Evolutionary conservation across 2,113 vertebrate species (phyloP).

Genomic region (Arvicanthis niloticus): DNA sequence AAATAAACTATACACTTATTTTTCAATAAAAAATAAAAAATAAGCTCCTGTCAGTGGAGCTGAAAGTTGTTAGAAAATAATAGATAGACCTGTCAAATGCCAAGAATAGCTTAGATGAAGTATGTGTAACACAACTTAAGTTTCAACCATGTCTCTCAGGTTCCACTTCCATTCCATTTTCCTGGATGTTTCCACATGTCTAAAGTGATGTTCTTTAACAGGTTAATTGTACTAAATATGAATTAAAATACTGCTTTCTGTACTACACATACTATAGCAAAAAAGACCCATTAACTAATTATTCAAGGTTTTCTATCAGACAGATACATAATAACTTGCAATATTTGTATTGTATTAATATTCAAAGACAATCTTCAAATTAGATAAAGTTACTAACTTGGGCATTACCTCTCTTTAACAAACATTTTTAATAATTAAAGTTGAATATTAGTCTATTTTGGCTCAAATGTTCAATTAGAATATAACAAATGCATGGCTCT

Average conservation of each 20-base stretch:
- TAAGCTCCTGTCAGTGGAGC: neutral
- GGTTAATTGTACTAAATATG: neutral
- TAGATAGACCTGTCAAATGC: neutral
- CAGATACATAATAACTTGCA: neutral
- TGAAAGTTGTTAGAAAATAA: neutral
- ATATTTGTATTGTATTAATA: neutral
- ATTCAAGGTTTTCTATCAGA: neutral
- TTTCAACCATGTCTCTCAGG: neutral
- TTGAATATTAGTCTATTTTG: neutral
- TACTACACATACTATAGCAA: neutral
- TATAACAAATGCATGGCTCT: neutral
- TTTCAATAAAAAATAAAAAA: too few relatives aligned
- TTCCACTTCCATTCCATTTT: neutral
- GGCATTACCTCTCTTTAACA: neutral
- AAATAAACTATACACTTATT: neutral
- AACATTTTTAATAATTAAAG: neutral
- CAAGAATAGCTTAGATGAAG: rapidly evolving
- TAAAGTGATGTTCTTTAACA: neutral
- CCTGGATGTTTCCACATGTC: neutral
- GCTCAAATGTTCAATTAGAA: neutral
- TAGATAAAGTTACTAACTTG: neutral
- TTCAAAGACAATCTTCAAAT: neutral
- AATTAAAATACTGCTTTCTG: neutral
- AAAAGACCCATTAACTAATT: neutral
- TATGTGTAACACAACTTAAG: neutral